phyloP scores from a whole-genome alignment of 2,888 invertebrate genomes.

The Tiliacea aurago region DNA sequence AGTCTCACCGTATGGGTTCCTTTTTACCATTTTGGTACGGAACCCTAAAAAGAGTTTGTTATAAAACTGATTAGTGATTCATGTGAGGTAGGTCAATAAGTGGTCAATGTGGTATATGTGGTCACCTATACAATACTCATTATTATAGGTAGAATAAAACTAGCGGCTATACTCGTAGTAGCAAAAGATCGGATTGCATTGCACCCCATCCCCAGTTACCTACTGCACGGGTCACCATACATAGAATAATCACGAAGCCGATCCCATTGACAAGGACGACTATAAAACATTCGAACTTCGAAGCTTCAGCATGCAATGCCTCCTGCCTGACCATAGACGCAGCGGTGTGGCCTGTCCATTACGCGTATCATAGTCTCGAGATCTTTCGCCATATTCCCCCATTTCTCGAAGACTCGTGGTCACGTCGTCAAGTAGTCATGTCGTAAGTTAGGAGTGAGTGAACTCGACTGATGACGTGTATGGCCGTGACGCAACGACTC shows the following conservation, averaged over 20 bases:
- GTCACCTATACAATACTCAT: too few species aligned
- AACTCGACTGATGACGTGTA: slow-evolving; percentile 71
- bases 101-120: too few species aligned
- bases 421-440: slow-evolving; percentile 59
- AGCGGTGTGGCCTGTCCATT: slow-evolving; percentile 12
- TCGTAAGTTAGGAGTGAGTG: slow-evolving; percentile 76
- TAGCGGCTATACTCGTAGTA: too few species aligned
- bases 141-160: too few species aligned
- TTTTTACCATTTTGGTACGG: too few species aligned
- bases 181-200: too few species aligned
- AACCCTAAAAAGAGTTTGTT: neutral
- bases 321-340: neutral
- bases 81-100: too few species aligned
- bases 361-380: slow-evolving; percentile 27
- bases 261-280: neutral
- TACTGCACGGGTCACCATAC: too few species aligned
- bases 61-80: neutral
- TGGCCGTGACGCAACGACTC: slow-evolving; percentile 67
- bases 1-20: too few species aligned
- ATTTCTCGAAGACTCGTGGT: slow-evolving; percentile 46
- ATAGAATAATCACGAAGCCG: too few species aligned
- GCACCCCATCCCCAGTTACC: too few species aligned
- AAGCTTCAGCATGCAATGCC: neutral
- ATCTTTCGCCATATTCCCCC: slow-evolving; percentile 54
- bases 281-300: neutral